Evolutionary conservation across 2,113 vertebrate genomes (phyloP).

Genomic region (Psilopogon haemacephalus): DNA sequence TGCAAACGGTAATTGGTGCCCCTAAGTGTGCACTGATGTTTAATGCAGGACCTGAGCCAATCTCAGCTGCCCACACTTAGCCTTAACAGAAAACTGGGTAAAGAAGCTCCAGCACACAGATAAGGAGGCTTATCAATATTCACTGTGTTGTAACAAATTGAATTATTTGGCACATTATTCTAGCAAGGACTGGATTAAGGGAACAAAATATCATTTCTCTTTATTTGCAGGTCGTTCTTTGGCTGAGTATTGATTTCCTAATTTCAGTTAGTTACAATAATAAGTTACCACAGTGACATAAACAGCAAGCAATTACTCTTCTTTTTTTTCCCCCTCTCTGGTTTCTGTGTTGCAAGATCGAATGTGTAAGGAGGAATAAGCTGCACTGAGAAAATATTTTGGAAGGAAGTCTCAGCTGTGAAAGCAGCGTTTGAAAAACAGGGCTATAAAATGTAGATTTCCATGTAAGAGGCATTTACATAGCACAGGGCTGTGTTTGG

Average conservation of each 20-base stretch:
- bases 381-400: background rate
- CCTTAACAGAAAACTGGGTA: background rate
- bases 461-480: background rate
- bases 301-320: background rate
- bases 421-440: background rate
- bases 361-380: background rate
- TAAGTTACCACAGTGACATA: background rate
- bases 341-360: background rate
- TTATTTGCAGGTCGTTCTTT: background rate
- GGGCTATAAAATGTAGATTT: background rate
- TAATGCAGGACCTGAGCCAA: rapidly evolving
- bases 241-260: background rate
- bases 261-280: conserved; percentile 7
- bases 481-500: background rate
- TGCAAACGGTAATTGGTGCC: background rate
- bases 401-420: background rate
- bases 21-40: background rate
- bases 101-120: background rate
- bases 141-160: background rate
- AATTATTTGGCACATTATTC: conserved; percentile 4
- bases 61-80: background rate
- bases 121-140: background rate
- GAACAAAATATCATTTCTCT: background rate
- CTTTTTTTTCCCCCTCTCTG: no score
- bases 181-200: background rate